Percentiles rank a stretch among this genome's conserved stretches.
Conservation (phyloP, 2,113 vertebrate species). For the Gasterosteus aculeatus region DNA sequence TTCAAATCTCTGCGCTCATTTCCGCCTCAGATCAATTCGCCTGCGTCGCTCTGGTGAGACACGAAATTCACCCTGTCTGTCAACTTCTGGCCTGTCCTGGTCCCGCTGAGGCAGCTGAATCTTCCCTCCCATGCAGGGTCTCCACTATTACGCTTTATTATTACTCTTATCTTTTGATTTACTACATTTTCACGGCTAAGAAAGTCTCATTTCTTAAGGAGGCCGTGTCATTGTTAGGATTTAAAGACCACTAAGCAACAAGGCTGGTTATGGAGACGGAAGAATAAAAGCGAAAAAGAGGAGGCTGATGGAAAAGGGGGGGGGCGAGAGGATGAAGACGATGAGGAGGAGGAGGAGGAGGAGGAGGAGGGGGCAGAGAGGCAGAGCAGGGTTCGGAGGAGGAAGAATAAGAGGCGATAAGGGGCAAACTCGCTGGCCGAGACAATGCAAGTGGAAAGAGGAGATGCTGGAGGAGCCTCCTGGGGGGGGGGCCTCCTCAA, state of each 20-base stretch:
- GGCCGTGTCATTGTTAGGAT: no score
- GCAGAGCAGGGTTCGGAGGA: conserved; percentile 1
- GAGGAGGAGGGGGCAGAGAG: conserved; percentile 3
- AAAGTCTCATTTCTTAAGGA: neutral
- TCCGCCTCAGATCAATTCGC: no score
- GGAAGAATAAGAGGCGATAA: conserved; percentile 53
- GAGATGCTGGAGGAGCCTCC: conserved; percentile 69
- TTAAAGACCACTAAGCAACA: neutral
- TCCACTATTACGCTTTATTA: neutral
- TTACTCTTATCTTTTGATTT: conserved; percentile 1
- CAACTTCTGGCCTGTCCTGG: no score
- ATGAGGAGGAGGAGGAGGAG: conserved; percentile 7
- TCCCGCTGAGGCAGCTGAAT: no score
- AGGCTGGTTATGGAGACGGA: neutral
- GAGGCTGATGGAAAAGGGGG: neutral
- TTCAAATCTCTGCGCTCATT: no score
- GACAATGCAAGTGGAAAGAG: conserved; percentile 76
- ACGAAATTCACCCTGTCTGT: no score
- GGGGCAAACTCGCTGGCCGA: conserved; percentile 50
- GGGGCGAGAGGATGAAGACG: neutral
- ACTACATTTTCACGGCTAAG: neutral
- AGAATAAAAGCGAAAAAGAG: neutral
- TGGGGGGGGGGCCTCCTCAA: conserved; percentile 73
- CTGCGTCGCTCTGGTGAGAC: no score
- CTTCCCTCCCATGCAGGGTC: no score